These are phyloP conservation scores for Telmatherina bonti DNA, from an alignment of 2,797 vertebrate genomes.

Conservation along the genomic window DNA sequence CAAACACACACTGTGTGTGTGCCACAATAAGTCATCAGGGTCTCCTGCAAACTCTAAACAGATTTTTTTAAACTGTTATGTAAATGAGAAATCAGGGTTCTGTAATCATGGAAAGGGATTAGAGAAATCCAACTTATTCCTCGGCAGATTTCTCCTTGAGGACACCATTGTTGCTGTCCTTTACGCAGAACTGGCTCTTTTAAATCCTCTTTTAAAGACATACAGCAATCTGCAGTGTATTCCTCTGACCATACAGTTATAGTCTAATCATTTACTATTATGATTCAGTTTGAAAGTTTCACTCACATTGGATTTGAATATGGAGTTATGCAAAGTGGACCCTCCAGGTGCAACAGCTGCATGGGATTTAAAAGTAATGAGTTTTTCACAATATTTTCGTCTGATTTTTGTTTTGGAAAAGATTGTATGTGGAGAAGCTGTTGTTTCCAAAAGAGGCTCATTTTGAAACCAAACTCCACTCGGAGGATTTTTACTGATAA, in stretches of 20 bases:
- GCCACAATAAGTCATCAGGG: background rate
- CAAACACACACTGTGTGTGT: background rate
- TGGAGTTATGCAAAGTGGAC: background rate
- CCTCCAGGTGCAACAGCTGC: background rate
- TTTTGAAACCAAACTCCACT: background rate
- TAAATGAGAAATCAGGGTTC: conserved; percentile 7
- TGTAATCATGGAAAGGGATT: background rate
- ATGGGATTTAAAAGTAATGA: background rate
- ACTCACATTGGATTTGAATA: background rate
- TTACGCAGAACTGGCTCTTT: background rate
- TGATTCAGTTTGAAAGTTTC: background rate
- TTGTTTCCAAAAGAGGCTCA: background rate
- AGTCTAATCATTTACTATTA: background rate
- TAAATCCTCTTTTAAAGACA: background rate
- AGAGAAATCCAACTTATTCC: background rate
- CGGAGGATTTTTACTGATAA: background rate
- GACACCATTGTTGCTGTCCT: background rate
- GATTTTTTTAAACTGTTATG: conserved; percentile 6
- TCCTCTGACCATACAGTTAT: background rate
- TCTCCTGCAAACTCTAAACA: conserved; percentile 13
- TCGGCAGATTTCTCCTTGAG: conserved; percentile 2
- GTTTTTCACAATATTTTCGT: background rate
- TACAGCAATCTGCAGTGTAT: background rate
- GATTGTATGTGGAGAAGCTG: background rate
- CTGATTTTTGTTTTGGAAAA: background rate